Base-by-base conservation (phyloP, 2,888 invertebrate species). In the Troilus luridus region DNA sequence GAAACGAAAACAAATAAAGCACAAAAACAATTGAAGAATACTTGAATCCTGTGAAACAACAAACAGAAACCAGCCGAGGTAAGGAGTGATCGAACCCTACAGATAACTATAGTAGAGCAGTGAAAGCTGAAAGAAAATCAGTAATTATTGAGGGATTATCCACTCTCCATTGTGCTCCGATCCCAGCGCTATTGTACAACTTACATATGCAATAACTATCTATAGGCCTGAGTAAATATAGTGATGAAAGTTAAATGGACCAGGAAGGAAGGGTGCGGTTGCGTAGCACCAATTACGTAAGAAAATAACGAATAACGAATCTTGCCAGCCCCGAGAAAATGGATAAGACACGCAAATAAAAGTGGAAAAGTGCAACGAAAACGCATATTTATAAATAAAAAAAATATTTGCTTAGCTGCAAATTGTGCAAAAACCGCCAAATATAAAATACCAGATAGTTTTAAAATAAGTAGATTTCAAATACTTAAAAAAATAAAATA, bases 111-210 rank as follows among this genome's bases (percentile, higher is more conserved):
- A 27, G 24, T 12, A 72, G 72, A 72, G 14, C 72, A 62, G 88
- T 62, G 88, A 88, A 88, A 88, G 88, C 88, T 62, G 62, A 64
- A 62, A 62, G 62, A 62, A 88, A 62, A 12, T 11, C 24, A 62
- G 88, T 64, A 60, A 88, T 88, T 88, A 88, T 88, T 64, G 88
- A 41, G 64, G 62, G 88, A 88, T 88, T 88, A 88, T 62, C 60
- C 88, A 88, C 88, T 88, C 88, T 88, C 88, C 64, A 88, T 88
- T 88, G 88, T 88, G 62, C 12, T 62, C 88, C 58, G 62, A 21
- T 81, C 81, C 27, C 81, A 81, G 21, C 17, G 81, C 56, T 81
- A 56, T 17, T 54, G 12, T 27, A 72, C 72, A n/a, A 24, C 24
- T 72, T 72, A 72, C 72, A 72, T 72, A 72, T 72, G 72, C 72